Evolutionary conservation across 2,888 invertebrate species (phyloP), one percentile per base, ranked within the genome.

Genomic region (Parasteatoda lunata): DNA sequence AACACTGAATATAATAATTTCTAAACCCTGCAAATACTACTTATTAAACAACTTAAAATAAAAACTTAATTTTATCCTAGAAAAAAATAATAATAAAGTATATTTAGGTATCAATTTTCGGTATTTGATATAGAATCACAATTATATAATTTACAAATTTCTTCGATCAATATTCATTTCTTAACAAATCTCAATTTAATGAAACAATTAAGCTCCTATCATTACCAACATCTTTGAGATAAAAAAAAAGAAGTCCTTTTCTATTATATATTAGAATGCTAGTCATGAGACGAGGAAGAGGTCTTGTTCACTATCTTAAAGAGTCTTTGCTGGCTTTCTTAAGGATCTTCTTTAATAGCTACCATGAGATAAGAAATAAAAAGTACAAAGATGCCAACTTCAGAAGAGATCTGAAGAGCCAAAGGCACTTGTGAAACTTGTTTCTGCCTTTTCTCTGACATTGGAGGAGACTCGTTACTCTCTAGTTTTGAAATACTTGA

Each of bases 281-380:
- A 59, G 76, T 76, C 64, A 76, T 65, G 49, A 30, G 65, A 76
- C 49, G n/a, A 49, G 64, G 45, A 48, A 47, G 54, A 30, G 11
- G 30, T 54, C 7, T 13, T 13, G 59, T 47, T 7, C 45, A 75
- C 54, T 47, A 59, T 54, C 64, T 76, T 76, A 76, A 76, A 49
- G 76, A 76, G n/a, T 65, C 65, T 65, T 76, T 30, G 65, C 48
- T 76, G 76, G 64, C 76, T 76, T 76, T 76, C 65, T 49, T 65
- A 65, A 76, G 52, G 59, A 48, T 15, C 64, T 15, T 77, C 66
- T 30, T 68, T 69, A 71, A 79, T 64, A 71, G 54, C 79, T 71
- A 51, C 15, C 30, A 71, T 59, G 15, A 59, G 54, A 59, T 13
- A 77, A 66, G 70, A 11, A 47, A 78, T 47, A 70, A 68, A 78